Base-by-base conservation (phyloP, 2,113 vertebrate genomes). In the Tenebrosternarchus preto region DNA sequence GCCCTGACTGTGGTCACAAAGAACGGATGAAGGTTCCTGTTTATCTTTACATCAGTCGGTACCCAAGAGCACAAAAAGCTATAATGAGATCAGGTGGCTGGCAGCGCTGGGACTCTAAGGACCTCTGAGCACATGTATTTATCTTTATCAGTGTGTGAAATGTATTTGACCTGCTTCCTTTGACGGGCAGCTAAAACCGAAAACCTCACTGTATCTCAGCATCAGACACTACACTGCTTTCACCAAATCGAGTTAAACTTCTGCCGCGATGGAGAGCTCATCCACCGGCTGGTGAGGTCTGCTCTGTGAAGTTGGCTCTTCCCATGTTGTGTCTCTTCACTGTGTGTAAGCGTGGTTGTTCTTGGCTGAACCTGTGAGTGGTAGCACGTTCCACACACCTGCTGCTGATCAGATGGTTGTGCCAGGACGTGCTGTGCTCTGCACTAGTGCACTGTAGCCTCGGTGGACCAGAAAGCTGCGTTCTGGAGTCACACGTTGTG, bases 351-450 rank as follows among this genome's bases (percentile, higher is more conserved):
- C 64, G 60, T 50, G 60, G 63, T 53, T 80, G 19, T 71, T n/a
- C 76, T 71, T 33, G 50, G 60, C 60, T 25, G 53, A 22, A 76
- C 81, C 63, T 81, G 20, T 15, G 82, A 60, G 69, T 55, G 15
- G 67, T 80, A 73, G 66, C 27, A 16, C 20, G 20, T 29, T 78
- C 64, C 29, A 15, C 33, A 46, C 63, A 61, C 75, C 74, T 77
- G 46, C 68, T 11, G 46, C 3, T 33, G 53, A 36, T 78, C 76
- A 33, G 76, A 68, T 69, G 63, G 61, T 20, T n/a, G 22, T 8
- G 25, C n/a, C 55, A 2, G 39, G 16, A n/a, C 61, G 19, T 5
- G 27, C 19, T 25, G 8, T 64, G 27, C 25, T 31, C 19, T 29
- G 31, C 64, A 7, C 64, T 11, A 2, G 60, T 50, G 0, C 43